Evolutionary conservation across 2,888 invertebrate genomes (phyloP).

Genomic region (Orchesellides sinensis): DNA sequence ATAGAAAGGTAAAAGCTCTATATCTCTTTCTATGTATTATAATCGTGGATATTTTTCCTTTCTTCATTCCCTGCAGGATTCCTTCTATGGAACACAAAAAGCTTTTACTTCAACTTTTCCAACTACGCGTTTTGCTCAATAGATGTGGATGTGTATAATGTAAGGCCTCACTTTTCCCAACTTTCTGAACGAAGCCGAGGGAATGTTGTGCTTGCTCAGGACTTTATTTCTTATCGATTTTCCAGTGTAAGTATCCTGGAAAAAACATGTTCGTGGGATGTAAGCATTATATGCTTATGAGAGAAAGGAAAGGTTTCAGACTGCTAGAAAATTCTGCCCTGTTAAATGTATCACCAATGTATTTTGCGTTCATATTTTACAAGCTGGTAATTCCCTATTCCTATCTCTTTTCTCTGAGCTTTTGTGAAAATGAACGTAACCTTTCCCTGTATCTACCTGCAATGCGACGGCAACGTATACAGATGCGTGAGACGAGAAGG

Average conservation of each 20-base stretch:
- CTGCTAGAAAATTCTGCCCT: too few relatives aligned
- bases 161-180: conserved; percentile 45
- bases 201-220: conserved; percentile 41
- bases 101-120: conserved; percentile 21
- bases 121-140: background rate
- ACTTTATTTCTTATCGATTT: conserved; percentile 47
- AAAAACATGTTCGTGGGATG: conserved; percentile 4
- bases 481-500: conserved; percentile 9
- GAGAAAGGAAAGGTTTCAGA: conserved; percentile 3
- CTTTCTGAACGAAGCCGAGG: conserved; percentile 36
- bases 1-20: too few relatives aligned
- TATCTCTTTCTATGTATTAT: too few relatives aligned
- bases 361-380: background rate
- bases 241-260: conserved; percentile 19
- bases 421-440: background rate
- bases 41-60: too few relatives aligned
- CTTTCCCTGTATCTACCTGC: background rate
- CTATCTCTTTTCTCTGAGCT: background rate
- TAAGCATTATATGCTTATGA: background rate
- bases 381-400: too few relatives aligned
- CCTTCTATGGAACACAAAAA: conserved; percentile 24
- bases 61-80: conserved; percentile 43
- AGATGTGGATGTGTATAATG: too few relatives aligned
- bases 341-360: background rate
- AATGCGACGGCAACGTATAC: background rate